phyloP scores from a whole-genome alignment of 2,113 vertebrate species.

The Cyphomyrus discorhynchus region DNA sequence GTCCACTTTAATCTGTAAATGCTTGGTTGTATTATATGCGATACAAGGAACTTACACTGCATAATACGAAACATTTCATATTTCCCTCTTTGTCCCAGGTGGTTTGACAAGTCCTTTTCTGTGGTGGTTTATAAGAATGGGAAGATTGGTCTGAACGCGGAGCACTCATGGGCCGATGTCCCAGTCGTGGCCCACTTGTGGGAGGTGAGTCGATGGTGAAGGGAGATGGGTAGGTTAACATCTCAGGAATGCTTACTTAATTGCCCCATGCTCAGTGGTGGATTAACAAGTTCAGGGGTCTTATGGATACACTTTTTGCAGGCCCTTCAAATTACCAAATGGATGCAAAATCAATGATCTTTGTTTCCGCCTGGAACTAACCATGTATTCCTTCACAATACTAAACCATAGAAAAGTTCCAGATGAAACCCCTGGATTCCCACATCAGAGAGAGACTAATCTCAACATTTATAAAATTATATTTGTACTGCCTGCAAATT shows the following conservation, averaged over 20 bases:
- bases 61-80: neutral
- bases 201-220: constrained; percentile 62
- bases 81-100: constrained; percentile 50
- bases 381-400: too few species aligned
- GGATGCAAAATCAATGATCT: too few species aligned
- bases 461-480: too few species aligned
- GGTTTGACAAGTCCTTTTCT: constrained; percentile 85
- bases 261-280: neutral
- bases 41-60: neutral
- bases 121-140: constrained; percentile 76
- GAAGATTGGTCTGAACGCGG: constrained; percentile 75
- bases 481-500: too few species aligned
- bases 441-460: too few species aligned
- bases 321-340: neutral
- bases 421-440: too few species aligned
- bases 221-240: neutral
- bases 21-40: neutral
- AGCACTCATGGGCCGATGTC: constrained; percentile 82
- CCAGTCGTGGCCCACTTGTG: constrained; percentile 76
- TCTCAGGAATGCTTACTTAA: neutral
- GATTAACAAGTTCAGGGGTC: neutral
- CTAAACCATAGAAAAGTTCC: too few species aligned
- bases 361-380: too few species aligned
- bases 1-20: neutral
- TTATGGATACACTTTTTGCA: neutral